phyloP scores from a whole-genome alignment of 1,140 invertebrate genomes.

The Venustaconcha ellipsiformis region DNA sequence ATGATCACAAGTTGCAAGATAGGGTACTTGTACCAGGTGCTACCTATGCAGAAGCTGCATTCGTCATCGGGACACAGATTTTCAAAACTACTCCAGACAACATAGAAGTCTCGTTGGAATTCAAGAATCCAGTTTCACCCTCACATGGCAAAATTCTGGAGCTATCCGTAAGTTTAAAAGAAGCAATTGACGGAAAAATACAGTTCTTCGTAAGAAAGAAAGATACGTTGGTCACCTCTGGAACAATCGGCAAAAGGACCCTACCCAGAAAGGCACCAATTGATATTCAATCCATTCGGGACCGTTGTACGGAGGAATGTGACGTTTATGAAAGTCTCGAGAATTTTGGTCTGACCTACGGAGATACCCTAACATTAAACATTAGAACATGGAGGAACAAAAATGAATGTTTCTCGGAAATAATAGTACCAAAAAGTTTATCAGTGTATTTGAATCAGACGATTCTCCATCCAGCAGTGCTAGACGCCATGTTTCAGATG shows the following conservation, averaged over 20 bases:
- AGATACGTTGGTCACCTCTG: background rate
- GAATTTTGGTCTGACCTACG: conserved; percentile 44
- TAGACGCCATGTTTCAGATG: conserved; percentile 48
- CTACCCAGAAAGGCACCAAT: background rate
- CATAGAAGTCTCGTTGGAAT: conserved; percentile 14
- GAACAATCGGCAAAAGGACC: background rate
- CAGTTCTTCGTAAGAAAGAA: background rate
- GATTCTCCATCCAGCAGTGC: conserved; percentile 44
- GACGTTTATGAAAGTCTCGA: conserved; percentile 39
- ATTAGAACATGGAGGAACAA: conserved; percentile 26
- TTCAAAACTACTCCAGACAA: conserved; percentile 1
- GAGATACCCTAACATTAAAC: conserved; percentile 36
- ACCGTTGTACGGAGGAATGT: conserved; percentile 37
- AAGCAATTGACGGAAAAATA: background rate
- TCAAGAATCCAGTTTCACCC: conserved; percentile 15
- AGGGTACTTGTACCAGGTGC: conserved; percentile 35
- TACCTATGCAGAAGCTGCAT: conserved; percentile 33
- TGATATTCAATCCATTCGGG: conserved; percentile 31
- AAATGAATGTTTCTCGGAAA: conserved; percentile 40
- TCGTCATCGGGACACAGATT: conserved; percentile 15
- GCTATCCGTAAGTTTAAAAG: conserved; percentile 1
- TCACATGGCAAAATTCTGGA: conserved; percentile 16
- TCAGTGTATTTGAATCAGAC: conserved; percentile 31
- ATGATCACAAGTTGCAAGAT: conserved; percentile 30
- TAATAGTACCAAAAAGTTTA: conserved; percentile 34